These are phyloP conservation scores for Butastur rufipennis DNA, from an alignment of 2,113 vertebrate genomes.

Conservation along the genomic window DNA sequence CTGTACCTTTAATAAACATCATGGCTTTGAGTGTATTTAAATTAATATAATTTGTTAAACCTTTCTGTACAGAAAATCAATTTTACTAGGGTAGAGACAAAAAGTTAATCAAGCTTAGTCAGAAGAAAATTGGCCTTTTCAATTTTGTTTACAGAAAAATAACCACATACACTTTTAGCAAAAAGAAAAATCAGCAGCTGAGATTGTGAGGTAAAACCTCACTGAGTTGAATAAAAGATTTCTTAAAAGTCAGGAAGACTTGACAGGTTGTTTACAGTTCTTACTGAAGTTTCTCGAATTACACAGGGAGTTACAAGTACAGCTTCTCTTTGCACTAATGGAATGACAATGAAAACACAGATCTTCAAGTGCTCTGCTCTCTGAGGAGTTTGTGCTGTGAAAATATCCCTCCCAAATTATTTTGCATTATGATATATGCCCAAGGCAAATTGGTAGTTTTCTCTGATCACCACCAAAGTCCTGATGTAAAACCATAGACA, in stretches of 20 bases:
- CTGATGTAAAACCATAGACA: background rate
- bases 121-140: conserved; percentile 31
- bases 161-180: background rate
- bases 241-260: background rate
- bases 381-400: background rate
- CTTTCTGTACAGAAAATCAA: conserved; percentile 21
- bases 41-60: conserved; percentile 55
- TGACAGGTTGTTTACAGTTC: background rate
- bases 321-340: background rate
- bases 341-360: conserved; percentile 28
- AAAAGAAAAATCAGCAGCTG: background rate
- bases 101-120: conserved; percentile 45
- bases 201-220: background rate
- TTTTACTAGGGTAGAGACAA: conserved; percentile 30
- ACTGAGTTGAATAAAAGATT: background rate
- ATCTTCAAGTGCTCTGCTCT: background rate
- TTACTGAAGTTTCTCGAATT: conserved; percentile 12
- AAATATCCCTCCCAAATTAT: conserved; percentile 20
- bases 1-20: conserved; percentile 6
- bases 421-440: background rate
- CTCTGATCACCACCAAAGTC: conserved; percentile 15
- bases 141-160: conserved; percentile 12
- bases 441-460: background rate
- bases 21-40: conserved; percentile 31
- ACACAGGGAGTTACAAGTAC: conserved; percentile 4